These are phyloP conservation scores for Nycticorax nycticorax DNA, from an alignment of 2,113 vertebrate genomes.

Conservation along the genomic window DNA sequence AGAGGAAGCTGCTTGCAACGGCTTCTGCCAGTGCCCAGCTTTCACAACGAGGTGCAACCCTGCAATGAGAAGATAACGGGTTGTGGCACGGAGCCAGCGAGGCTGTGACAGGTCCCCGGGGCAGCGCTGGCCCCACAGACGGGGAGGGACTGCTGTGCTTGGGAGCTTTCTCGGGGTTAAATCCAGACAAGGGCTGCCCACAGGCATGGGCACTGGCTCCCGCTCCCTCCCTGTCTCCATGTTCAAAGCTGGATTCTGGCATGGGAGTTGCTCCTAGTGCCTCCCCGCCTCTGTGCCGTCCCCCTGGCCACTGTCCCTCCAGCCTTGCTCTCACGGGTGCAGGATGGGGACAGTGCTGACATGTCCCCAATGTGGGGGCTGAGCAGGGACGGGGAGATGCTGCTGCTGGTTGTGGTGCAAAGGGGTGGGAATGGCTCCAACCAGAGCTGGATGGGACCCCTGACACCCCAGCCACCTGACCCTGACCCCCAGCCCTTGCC, in stretches of 20 bases:
- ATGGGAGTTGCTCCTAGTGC: neutral
- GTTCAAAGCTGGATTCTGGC: rapidly evolving
- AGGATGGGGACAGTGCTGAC: neutral
- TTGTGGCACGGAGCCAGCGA: rapidly evolving
- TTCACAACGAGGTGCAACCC: neutral
- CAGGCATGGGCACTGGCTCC: rapidly evolving
- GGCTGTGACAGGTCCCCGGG: neutral
- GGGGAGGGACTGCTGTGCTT: neutral
- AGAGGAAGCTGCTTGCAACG: neutral
- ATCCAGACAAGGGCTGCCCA: rapidly evolving
- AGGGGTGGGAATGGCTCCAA: no score
- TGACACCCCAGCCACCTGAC: no score
- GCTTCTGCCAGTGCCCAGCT: neutral
- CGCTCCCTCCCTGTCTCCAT: rapidly evolving
- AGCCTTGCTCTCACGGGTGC: rapidly evolving
- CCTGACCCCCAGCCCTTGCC: no score
- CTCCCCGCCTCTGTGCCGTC: rapidly evolving
- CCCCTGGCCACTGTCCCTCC: neutral
- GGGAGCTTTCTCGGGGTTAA: neutral
- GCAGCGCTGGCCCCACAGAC: rapidly evolving
- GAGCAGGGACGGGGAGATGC: neutral
- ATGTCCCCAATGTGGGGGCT: rapidly evolving
- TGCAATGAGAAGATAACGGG: rapidly evolving
- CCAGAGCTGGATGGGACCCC: neutral
- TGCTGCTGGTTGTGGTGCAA: neutral